Percentiles rank a stretch among this genome's conserved stretches.
Evolutionary conservation across 2,888 invertebrate species (phyloP).

Genomic region (Campoplex nolae): DNA sequence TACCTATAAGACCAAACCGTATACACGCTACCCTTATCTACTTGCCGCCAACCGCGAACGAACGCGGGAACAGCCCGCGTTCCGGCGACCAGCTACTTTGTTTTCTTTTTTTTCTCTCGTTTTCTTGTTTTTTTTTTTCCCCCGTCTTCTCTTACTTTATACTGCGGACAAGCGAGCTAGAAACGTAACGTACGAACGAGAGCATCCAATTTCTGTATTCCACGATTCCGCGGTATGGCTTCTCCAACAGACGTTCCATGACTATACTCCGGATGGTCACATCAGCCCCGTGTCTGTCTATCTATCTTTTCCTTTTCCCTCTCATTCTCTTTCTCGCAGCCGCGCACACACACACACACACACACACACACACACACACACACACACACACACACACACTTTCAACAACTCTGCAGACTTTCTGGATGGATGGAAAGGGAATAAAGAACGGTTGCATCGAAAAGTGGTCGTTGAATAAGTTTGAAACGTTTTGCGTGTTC

Average conservation of each 20-base stretch:
- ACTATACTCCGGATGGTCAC: conserved; percentile 43
- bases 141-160: conserved; percentile 1
- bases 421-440: conserved; percentile 35
- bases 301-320: conserved; percentile 27
- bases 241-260: conserved; percentile 67
- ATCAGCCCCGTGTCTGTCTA: conserved; percentile 40
- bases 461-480: conserved; percentile 6
- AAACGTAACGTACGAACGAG: conserved; percentile 28
- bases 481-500: not conserved
- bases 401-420: conserved; percentile 32
- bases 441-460: conserved; percentile 24
- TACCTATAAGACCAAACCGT: conserved; percentile 22
- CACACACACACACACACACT: not conserved
- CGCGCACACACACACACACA: not conserved
- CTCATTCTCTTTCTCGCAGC: conserved; percentile 29
- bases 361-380: conserved; percentile 10
- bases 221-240: conserved; percentile 60
- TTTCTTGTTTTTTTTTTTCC: not conserved
- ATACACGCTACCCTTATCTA: conserved; percentile 52
- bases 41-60: conserved; percentile 55
- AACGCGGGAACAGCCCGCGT: conserved; percentile 51
- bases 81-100: conserved; percentile 32
- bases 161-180: conserved; percentile 31
- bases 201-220: conserved; percentile 58
- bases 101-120: not conserved